A percentile compares a stretch with the other conserved stretches of the same genome.
phyloP scores from a whole-genome alignment of 2,797 vertebrate genomes.

The Rhinatrema bivittatum region DNA sequence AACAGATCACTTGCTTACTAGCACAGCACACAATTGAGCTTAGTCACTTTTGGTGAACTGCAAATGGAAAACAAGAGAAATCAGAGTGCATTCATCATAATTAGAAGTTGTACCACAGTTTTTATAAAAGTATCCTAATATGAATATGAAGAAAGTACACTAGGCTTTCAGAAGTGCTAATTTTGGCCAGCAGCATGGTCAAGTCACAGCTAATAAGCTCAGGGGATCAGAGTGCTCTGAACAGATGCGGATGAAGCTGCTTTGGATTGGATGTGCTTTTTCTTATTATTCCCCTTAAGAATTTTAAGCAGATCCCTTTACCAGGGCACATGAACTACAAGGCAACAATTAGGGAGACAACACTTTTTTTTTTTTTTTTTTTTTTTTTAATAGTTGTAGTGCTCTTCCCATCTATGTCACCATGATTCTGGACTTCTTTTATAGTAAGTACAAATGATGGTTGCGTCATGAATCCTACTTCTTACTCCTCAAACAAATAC shows the following conservation, averaged over 20 bases:
- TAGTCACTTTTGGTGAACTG: too few relatives aligned
- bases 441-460: conserved; percentile 11
- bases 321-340: too few relatives aligned
- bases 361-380: conserved; percentile 44
- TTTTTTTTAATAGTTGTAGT: conserved; percentile 35
- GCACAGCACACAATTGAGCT: too few relatives aligned
- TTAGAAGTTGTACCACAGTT: conserved; percentile 30
- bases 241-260: conserved; percentile 4
- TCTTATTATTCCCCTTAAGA: conserved; percentile 25
- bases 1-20: conserved; percentile 41
- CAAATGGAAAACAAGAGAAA: conserved; percentile 42
- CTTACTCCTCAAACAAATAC: too few relatives aligned
- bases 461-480: conserved; percentile 26
- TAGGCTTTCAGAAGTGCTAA: conserved; percentile 39
- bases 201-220: conserved; percentile 33
- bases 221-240: conserved; percentile 29
- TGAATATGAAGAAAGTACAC: conserved; percentile 44
- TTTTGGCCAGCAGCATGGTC: conserved; percentile 37
- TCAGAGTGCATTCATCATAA: conserved; percentile 50
- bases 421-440: conserved; percentile 28
- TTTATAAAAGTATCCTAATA: conserved; percentile 45
- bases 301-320: conserved; percentile 42
- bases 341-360: conserved; percentile 43
- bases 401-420: conserved; percentile 25
- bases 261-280: conserved; percentile 17